These are phyloP conservation scores for Todiramphus chloris DNA, from an alignment of 2,113 vertebrate genomes.

Conservation along the genomic window DNA sequence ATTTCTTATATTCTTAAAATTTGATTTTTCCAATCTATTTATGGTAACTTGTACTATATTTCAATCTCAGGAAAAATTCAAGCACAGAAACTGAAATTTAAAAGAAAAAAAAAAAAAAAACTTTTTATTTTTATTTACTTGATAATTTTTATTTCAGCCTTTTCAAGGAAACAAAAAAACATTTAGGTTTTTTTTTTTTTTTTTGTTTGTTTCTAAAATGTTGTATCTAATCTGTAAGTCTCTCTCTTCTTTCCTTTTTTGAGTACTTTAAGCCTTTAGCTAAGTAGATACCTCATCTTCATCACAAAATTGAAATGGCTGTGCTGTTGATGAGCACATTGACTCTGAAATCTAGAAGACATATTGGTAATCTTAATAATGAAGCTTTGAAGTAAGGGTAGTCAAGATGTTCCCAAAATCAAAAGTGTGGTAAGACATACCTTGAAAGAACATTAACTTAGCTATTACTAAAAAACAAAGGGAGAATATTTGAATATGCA, in stretches of 20 bases:
- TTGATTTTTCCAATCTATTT: neutral
- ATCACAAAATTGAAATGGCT: neutral
- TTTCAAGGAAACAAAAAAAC: neutral
- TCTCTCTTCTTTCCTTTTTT: neutral
- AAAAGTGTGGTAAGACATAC: neutral
- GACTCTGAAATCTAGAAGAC: neutral
- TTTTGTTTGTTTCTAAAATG: neutral
- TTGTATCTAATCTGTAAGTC: neutral
- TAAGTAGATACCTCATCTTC: neutral
- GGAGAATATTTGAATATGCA: neutral
- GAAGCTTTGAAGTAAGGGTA: neutral
- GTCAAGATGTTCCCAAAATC: neutral
- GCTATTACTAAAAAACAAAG: neutral
- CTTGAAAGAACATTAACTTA: neutral
- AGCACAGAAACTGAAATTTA: neutral
- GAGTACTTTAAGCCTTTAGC: neutral
- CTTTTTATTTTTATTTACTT: too few relatives aligned
- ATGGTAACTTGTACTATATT: neutral
- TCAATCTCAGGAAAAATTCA: neutral
- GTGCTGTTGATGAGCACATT: neutral
- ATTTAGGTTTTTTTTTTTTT: neutral
- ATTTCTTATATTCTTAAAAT: neutral
- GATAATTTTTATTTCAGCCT: neutral
- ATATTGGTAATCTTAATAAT: neutral
- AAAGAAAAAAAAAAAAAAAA: rapidly evolving